Evolutionary conservation across 2,113 vertebrate genomes (phyloP).

Genomic region (Muntiacus muntjak): DNA sequence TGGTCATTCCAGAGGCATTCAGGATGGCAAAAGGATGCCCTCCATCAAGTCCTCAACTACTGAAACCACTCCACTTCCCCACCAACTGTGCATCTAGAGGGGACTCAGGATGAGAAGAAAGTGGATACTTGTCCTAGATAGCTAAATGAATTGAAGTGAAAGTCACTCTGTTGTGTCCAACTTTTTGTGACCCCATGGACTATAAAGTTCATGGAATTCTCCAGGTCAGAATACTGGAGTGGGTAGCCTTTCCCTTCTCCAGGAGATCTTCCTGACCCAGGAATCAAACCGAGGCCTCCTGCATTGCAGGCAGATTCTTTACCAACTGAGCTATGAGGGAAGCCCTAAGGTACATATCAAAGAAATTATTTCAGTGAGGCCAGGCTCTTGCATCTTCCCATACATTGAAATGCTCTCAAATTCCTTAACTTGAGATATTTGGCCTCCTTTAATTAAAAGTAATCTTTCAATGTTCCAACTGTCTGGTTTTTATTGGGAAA

Average conservation of each 20-base stretch:
- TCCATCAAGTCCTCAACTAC: background rate
- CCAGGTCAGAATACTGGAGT: background rate
- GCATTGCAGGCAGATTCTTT: background rate
- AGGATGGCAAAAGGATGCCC: background rate
- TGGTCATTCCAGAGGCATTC: background rate
- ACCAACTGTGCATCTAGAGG: background rate
- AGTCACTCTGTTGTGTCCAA: background rate
- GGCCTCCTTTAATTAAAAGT: background rate
- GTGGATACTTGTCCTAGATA: background rate
- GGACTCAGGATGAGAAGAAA: background rate
- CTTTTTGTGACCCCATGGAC: background rate
- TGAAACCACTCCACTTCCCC: background rate
- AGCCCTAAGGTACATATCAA: background rate
- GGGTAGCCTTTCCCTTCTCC: background rate
- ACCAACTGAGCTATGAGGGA: background rate
- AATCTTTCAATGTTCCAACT: background rate
- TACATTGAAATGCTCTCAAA: background rate
- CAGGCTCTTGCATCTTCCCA: background rate
- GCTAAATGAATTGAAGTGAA: background rate
- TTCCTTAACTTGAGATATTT: background rate
- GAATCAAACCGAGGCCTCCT: background rate
- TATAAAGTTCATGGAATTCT: background rate
- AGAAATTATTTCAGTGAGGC: background rate
- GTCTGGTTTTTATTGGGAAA: background rate
- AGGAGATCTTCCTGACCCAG: background rate